phyloP scores from a whole-genome alignment of 2,888 invertebrate species.

The Limulus polyphemus region DNA sequence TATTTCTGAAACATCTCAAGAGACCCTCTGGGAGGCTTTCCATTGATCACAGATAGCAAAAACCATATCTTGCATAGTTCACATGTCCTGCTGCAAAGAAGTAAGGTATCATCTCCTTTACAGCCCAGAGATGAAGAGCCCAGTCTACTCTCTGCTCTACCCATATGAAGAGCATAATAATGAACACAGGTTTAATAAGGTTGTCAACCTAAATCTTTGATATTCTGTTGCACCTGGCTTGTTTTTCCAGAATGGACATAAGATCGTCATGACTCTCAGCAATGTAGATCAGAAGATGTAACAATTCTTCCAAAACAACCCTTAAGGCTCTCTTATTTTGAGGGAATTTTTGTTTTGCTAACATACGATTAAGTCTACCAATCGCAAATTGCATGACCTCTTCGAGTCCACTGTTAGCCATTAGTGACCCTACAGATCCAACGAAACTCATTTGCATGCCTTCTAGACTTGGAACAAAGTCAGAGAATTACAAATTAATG shows the following conservation, averaged over 20 bases:
- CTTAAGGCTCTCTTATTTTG: constrained; percentile 21
- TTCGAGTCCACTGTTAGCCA: constrained; percentile 26
- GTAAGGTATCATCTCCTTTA: neutral
- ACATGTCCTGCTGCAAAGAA: constrained; percentile 1
- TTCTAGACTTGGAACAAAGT: constrained; percentile 9
- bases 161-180: neutral
- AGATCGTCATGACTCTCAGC: neutral
- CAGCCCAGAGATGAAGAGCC: neutral
- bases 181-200: neutral
- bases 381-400: constrained; percentile 27
- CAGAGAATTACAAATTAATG: too few relatives aligned
- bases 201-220: neutral
- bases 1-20: too few relatives aligned
- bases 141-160: neutral
- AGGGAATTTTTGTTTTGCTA: constrained; percentile 26
- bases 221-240: neutral
- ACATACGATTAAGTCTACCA: constrained; percentile 26
- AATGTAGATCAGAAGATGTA: neutral
- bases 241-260: neutral
- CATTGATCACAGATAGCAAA: too few relatives aligned
- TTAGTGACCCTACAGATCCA: constrained; percentile 26
- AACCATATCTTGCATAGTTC: too few relatives aligned
- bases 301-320: neutral
- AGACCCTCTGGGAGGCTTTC: too few relatives aligned
- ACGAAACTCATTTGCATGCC: constrained; percentile 27